Conservation (phyloP, 2,113 vertebrate genomes). For the Telmatochromis sp. region DNA sequence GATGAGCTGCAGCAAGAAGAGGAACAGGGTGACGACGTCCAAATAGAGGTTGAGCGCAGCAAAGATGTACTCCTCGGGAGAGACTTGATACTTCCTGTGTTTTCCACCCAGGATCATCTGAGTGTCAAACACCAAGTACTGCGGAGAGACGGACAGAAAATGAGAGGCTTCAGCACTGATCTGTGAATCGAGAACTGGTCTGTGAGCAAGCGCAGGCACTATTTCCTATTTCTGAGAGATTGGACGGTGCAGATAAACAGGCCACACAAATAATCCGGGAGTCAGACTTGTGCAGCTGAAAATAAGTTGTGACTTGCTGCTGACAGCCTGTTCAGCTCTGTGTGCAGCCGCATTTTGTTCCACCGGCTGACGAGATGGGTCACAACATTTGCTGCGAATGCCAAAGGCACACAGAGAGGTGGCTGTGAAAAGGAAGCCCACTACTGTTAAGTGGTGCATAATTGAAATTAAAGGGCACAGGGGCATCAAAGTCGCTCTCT, state of each 20-base stretch:
- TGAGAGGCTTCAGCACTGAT: neutral
- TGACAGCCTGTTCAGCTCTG: conserved; percentile 18
- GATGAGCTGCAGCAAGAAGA: conserved; percentile 72
- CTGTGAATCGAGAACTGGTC: neutral
- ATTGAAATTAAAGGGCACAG: conserved; percentile 56
- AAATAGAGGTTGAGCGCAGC: conserved; percentile 79
- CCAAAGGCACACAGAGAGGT: conserved; percentile 37
- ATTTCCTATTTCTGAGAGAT: neutral
- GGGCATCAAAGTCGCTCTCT: conserved; percentile 27
- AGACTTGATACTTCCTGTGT: conserved; percentile 60
- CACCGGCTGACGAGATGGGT: conserved; percentile 32
- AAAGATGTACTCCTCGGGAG: conserved; percentile 79
- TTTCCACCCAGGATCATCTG: conserved; percentile 76
- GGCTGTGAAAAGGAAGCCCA: conserved; percentile 43
- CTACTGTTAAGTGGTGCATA: conserved; percentile 38
- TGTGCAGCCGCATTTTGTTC: conserved; percentile 23
- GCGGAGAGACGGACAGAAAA: conserved; percentile 27
- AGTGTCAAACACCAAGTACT: conserved; percentile 77
- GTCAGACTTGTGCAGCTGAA: neutral
- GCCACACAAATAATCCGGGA: conserved; percentile 2
- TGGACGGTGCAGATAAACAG: neutral
- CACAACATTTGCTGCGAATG: conserved; percentile 57
- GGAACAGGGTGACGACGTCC: conserved; percentile 73
- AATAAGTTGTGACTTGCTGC: conserved; percentile 20
- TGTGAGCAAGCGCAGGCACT: neutral